Evolutionary conservation across 2,797 vertebrate genomes (phyloP).

Genomic region (Lepidocolaptes lacrymiger): DNA sequence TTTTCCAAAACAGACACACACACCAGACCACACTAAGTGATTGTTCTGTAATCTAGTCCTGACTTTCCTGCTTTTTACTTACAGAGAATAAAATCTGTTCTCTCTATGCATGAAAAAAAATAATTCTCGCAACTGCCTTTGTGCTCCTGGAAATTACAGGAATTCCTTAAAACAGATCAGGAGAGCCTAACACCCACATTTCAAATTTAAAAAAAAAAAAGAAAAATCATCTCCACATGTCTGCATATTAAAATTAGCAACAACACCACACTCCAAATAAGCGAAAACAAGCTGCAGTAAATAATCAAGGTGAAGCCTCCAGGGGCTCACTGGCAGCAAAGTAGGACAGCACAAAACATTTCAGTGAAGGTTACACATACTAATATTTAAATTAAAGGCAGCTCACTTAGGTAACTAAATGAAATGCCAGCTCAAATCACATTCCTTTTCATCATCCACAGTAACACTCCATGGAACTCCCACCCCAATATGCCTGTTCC

Average conservation of each 20-base stretch:
- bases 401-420: not conserved
- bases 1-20: not conserved
- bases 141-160: slow-evolving; percentile 42
- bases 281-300: not conserved
- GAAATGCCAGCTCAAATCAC: not conserved
- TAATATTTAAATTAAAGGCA: not conserved
- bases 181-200: not conserved
- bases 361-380: not conserved
- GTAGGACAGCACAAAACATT: not conserved
- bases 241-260: not conserved
- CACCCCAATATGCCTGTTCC: not conserved
- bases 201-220: not conserved
- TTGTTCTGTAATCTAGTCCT: not conserved
- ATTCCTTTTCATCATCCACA: not conserved
- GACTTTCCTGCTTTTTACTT: slow-evolving; percentile 26
- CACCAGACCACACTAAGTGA: not conserved
- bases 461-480: not conserved
- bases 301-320: not conserved
- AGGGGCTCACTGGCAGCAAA: not conserved
- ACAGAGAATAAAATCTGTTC: not conserved
- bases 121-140: slow-evolving; percentile 12
- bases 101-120: not conserved
- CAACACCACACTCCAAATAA: not conserved
- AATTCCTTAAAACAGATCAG: slow-evolving; percentile 27
- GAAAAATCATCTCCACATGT: not conserved